Evolutionary conservation across 2,113 vertebrate genomes (phyloP), one percentile per base, ranked within the genome.

Genomic region (Otolemur garnettii): DNA sequence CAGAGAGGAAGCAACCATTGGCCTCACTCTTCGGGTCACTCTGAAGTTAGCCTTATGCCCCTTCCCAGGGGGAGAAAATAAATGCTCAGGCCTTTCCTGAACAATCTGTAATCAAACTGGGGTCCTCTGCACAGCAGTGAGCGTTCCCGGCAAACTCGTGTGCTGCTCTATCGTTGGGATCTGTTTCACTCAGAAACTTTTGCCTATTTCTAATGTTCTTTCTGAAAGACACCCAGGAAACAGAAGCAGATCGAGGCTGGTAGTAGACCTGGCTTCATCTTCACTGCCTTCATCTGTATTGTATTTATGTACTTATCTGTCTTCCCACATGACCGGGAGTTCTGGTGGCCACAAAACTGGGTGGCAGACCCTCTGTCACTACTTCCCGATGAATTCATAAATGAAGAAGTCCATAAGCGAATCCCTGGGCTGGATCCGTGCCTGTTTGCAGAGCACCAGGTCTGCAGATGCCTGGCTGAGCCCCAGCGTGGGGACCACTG

Each of bases 401-500:
- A 50, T 30, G 75, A 53, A 11, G 10, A 62, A 33, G 15, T 21
- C 55, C 35, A 68, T 9, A 12, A 4, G 22, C 6, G 33, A 83
- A 3, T 3, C 17, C 7, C 30, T 38, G 35, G 72, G 30, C 15
- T 33, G 17, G 15, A 6, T 53, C 53, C 28, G 62, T 53, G 30
- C 5, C 38, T 60, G 50, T 21, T 11, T 3, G 7, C 6, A 35
- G 11, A 35, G 50, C 9, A 4, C 72, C 12, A 0, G 0, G 22
- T 57, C 26, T 78, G 42, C 33, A 24, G 26, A 0, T 1, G 26
- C 28, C 45, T 7, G 78, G n/a, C 45, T 0, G 35, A 66, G 33
- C 21, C 10, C 4, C 26, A 3, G 18, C 18, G 0, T n/a, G 60
- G n/a, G 13, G 22, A 26, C 64, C 7, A 0, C 1, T 5, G 4